phyloP scores from a whole-genome alignment of 1,140 invertebrate genomes.

The Drosophila melanica region DNA sequence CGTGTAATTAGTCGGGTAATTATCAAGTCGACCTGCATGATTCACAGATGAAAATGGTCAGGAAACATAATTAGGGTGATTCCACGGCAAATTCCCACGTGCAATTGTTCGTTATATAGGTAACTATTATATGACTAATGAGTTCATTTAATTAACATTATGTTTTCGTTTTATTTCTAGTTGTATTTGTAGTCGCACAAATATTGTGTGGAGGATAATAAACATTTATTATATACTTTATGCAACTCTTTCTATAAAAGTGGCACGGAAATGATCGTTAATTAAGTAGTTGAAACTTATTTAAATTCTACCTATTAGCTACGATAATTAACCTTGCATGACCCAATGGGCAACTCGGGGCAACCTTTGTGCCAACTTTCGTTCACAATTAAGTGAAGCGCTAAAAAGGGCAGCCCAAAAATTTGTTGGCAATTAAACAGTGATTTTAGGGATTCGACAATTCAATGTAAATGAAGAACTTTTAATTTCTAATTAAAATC shows the following conservation, averaged over 20 bases:
- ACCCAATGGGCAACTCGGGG: not conserved
- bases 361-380: constrained; percentile 19
- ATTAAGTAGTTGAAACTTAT: not conserved
- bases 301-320: not conserved
- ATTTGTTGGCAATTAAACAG: constrained; percentile 39
- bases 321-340: not conserved
- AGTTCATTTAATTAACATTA: not conserved
- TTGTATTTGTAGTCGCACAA: not conserved
- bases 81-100: not conserved
- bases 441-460: constrained; percentile 31
- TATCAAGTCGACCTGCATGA: constrained; percentile 8
- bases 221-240: too few relatives aligned
- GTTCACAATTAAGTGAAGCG: constrained; percentile 45
- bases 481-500: constrained; percentile 49
- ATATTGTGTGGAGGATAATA: too few relatives aligned
- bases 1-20: constrained; percentile 43
- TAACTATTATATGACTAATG: too few relatives aligned
- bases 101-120: not conserved
- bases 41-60: not conserved
- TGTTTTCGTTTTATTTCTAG: not conserved
- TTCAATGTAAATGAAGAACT: constrained; percentile 52
- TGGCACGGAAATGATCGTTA: too few relatives aligned
- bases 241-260: too few relatives aligned
- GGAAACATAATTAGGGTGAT: not conserved
- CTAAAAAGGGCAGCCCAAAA: constrained; percentile 47